These are phyloP conservation scores for Galeruca laticollis DNA, from an alignment of 2,888 invertebrate genomes.

Conservation along the genomic window DNA sequence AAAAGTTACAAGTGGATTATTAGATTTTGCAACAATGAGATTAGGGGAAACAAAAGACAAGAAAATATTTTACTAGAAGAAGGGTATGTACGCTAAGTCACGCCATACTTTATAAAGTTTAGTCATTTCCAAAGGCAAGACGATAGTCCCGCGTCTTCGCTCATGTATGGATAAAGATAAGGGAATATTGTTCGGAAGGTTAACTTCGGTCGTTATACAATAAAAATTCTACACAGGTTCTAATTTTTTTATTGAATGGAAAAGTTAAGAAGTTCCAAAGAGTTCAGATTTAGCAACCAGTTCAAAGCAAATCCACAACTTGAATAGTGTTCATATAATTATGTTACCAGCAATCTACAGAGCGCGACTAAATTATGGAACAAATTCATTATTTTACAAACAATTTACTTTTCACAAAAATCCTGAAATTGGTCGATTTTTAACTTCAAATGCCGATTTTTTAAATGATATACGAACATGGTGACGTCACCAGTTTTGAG, in stretches of 20 bases:
- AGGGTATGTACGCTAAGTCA: conserved; percentile 18
- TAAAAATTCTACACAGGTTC: background rate
- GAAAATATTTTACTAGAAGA: conserved; percentile 19
- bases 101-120: conserved; percentile 21
- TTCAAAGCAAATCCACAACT: background rate
- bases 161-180: conserved; percentile 22
- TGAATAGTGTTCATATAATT: too few relatives aligned
- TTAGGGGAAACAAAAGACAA: conserved; percentile 20
- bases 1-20: conserved; percentile 36
- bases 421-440: too few relatives aligned
- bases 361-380: too few relatives aligned
- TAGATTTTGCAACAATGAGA: conserved; percentile 30
- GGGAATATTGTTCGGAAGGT: conserved; percentile 14
- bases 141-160: conserved; percentile 4
- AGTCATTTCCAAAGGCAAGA: conserved; percentile 11
- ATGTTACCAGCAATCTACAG: too few relatives aligned
- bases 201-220: conserved; percentile 4
- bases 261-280: background rate
- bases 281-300: background rate
- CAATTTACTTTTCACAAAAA: too few relatives aligned
- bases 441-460: too few relatives aligned
- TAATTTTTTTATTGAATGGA: background rate
- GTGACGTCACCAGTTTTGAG: too few relatives aligned
- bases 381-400: too few relatives aligned
- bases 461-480: too few relatives aligned